Evolutionary conservation across 2,113 vertebrate species (phyloP).

Genomic region (Rissa tridactyla): DNA sequence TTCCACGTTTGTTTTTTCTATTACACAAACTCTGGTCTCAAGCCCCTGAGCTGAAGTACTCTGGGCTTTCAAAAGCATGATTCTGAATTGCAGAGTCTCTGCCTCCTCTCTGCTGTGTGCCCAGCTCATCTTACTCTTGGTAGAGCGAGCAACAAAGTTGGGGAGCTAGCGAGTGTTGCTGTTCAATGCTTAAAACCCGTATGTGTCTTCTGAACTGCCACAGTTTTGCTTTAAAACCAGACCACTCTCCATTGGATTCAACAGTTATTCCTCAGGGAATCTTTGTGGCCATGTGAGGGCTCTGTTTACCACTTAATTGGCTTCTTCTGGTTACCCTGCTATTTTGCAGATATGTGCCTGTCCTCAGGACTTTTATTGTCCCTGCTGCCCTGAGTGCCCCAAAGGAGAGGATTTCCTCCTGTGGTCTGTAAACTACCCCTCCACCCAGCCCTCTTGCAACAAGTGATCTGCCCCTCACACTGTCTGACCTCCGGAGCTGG

Average conservation of each 20-base stretch:
- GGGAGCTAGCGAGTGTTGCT: neutral
- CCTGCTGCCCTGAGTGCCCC: neutral
- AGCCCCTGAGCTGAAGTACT: neutral
- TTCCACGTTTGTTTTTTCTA: slow-evolving; percentile 12
- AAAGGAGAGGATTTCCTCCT: neutral
- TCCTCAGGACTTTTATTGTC: neutral
- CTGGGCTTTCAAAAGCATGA: neutral
- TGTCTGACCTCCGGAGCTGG: neutral
- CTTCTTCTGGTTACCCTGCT: neutral
- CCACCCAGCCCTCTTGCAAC: neutral
- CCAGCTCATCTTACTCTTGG: neutral
- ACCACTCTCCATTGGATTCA: neutral
- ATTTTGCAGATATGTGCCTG: neutral
- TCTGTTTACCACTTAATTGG: neutral
- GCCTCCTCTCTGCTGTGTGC: neutral
- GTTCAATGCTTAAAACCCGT: neutral
- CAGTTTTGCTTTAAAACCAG: neutral
- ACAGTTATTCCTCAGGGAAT: neutral
- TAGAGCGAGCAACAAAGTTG: neutral
- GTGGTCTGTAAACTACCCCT: neutral
- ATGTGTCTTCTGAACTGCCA: neutral
- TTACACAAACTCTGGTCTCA: neutral
- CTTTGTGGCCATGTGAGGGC: neutral
- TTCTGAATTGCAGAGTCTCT: neutral
- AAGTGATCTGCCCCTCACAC: neutral